A percentile compares a stretch with the other conserved stretches of the same genome.
Conservation (phyloP, 2,797 vertebrate genomes). For the Semotilus atromaculatus region DNA sequence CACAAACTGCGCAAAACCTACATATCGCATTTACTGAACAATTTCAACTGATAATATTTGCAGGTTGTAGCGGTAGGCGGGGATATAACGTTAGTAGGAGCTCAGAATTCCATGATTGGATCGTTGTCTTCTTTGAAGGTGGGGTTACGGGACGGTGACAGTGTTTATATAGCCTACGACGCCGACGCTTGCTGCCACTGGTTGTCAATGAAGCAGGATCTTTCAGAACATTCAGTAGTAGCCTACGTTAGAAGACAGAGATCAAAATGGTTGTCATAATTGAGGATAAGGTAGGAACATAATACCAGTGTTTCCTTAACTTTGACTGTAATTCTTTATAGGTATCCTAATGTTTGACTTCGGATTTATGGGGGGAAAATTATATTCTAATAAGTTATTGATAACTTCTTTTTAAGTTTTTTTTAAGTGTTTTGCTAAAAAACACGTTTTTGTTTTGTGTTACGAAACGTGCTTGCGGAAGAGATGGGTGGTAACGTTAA, state of each 20-base stretch:
- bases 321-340: not conserved
- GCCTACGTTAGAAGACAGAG: too few relatives aligned
- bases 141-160: not conserved
- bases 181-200: not conserved
- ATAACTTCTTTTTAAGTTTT: not conserved
- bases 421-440: not conserved
- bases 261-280: constrained; percentile 49
- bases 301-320: not conserved
- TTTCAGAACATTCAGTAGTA: too few relatives aligned
- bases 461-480: not conserved
- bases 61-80: not conserved
- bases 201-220: not conserved
- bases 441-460: not conserved
- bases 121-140: not conserved
- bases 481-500: not conserved
- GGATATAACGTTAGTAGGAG: not conserved
- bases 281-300: constrained; percentile 52
- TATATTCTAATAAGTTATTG: not conserved
- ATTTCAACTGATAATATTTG: not conserved
- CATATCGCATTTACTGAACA: not conserved
- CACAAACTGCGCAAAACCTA: not conserved
- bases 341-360: not conserved
- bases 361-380: not conserved
- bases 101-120: not conserved
- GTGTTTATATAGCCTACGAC: constrained; percentile 7